Evolutionary conservation across 2,888 invertebrate species (phyloP).

Genomic region (Thecocarcelia acutangulata): DNA sequence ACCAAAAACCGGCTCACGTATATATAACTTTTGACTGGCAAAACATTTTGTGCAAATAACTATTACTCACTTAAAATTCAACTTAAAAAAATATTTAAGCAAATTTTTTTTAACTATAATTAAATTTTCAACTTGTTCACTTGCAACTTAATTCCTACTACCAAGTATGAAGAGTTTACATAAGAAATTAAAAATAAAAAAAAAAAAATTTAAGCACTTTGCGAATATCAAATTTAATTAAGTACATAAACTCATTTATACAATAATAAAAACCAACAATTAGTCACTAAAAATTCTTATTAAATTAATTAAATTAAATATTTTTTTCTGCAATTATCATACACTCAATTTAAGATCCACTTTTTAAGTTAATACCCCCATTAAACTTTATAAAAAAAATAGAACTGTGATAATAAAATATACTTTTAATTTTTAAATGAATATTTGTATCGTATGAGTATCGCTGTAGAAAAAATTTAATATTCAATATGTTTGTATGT

Average conservation of each 20-base stretch:
- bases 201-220: slow-evolving; percentile 8
- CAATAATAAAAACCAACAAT: slow-evolving; percentile 17
- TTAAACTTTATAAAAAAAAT: slow-evolving; percentile 45
- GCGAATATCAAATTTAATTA: slow-evolving; percentile 9
- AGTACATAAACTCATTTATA: not conserved
- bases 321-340: slow-evolving; percentile 20
- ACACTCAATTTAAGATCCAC: slow-evolving; percentile 33
- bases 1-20: slow-evolving; percentile 1
- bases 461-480: slow-evolving; percentile 35
- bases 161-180: slow-evolving; percentile 19
- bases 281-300: slow-evolving; percentile 42
- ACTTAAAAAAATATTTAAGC: slow-evolving; percentile 55
- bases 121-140: slow-evolving; percentile 19
- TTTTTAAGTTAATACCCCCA: slow-evolving; percentile 55
- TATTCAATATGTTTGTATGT: slow-evolving; percentile 43
- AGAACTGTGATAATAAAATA: slow-evolving; percentile 67
- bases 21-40: slow-evolving; percentile 49
- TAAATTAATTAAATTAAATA: slow-evolving; percentile 27
- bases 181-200: slow-evolving; percentile 34
- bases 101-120: slow-evolving; percentile 21
- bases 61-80: slow-evolving; percentile 41
- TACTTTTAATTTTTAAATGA: slow-evolving; percentile 40
- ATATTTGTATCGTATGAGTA: slow-evolving; percentile 18
- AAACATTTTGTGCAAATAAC: slow-evolving; percentile 54
- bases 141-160: slow-evolving; percentile 49